These are phyloP conservation scores for Molorchus minor DNA, from an alignment of 2,888 invertebrate species.

Conservation along the genomic window DNA sequence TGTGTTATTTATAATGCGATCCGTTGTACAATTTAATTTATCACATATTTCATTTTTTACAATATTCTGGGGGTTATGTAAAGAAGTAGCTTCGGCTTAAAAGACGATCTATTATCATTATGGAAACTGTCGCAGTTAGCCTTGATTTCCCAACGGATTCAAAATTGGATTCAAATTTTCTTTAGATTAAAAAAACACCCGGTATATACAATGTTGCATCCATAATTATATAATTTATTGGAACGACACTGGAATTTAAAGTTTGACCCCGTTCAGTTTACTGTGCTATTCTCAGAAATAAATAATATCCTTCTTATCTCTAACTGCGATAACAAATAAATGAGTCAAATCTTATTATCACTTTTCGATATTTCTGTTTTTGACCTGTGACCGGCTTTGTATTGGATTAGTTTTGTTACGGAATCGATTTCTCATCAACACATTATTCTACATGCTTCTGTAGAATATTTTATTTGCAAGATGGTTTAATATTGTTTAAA, in stretches of 20 bases:
- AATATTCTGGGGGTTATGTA: too few species aligned
- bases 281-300: slow-evolving; percentile 10
- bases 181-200: neutral
- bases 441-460: neutral
- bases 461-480: neutral
- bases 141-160: too few species aligned
- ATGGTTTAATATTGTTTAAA: neutral
- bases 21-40: too few species aligned
- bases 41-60: too few species aligned
- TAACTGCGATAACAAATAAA: slow-evolving; percentile 18
- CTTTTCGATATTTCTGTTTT: slow-evolving; percentile 2
- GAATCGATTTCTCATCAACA: neutral
- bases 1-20: too few species aligned
- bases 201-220: neutral
- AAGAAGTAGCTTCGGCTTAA: too few species aligned
- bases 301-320: slow-evolving; percentile 12
- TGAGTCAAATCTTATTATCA: slow-evolving; percentile 19
- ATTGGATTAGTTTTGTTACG: neutral
- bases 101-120: too few species aligned
- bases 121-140: too few species aligned
- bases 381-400: slow-evolving; percentile 18
- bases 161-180: neutral
- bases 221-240: neutral
- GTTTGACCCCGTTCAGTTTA: slow-evolving; percentile 7
- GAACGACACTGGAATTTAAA: slow-evolving; percentile 16